These are phyloP conservation scores for Abramis brama DNA, from an alignment of 2,113 vertebrate species.

Conservation along the genomic window DNA sequence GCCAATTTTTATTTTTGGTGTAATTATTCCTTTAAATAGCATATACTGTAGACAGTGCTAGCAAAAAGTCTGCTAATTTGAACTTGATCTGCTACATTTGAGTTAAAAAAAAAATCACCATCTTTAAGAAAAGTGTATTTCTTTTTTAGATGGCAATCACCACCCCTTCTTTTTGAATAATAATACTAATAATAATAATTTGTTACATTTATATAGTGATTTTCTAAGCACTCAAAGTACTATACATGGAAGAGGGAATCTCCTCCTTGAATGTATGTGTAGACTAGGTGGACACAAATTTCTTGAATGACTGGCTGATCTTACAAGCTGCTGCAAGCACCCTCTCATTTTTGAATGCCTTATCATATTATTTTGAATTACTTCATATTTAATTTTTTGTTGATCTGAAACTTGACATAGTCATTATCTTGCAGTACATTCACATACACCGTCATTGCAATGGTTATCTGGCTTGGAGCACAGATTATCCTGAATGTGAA, in stretches of 20 bases:
- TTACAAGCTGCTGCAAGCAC: neutral
- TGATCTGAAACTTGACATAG: neutral
- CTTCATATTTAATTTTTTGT: neutral
- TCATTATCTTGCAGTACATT: neutral
- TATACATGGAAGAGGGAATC: too few relatives aligned
- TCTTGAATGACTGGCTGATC: neutral
- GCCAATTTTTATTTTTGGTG: neutral
- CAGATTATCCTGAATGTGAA: constrained; percentile 1
- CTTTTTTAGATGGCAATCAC: neutral
- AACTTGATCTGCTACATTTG: neutral
- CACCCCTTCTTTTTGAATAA: neutral
- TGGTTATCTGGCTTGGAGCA: neutral
- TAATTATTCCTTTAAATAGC: neutral
- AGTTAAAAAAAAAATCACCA: neutral
- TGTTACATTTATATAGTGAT: too few relatives aligned
- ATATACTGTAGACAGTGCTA: neutral
- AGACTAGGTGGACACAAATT: neutral
- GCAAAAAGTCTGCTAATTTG: neutral
- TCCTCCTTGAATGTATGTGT: neutral
- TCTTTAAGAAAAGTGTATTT: neutral
- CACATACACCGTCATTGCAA: neutral
- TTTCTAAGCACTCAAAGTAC: too few relatives aligned
- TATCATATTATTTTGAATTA: neutral
- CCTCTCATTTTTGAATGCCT: neutral
- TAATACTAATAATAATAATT: too few relatives aligned